Conservation (phyloP, 2,888 invertebrate species). For the Polydrusus tereticollis region DNA sequence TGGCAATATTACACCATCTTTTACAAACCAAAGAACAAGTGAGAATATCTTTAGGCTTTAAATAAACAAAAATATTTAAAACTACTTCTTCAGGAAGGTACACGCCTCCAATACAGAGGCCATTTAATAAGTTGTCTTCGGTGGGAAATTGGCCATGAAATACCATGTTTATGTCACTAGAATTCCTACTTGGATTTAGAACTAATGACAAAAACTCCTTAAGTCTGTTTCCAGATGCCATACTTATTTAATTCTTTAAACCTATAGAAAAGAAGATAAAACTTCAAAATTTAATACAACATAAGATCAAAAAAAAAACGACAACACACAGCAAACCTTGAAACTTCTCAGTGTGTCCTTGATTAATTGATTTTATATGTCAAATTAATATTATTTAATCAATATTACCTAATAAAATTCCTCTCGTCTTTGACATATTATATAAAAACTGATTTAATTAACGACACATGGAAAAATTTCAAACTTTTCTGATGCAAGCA, state of each 20-base stretch:
- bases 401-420: too few relatives aligned
- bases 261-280: neutral
- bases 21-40: constrained; percentile 69
- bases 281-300: too few relatives aligned
- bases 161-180: neutral
- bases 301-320: too few relatives aligned
- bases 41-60: constrained; percentile 64
- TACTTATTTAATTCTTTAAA: neutral
- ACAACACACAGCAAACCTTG: too few relatives aligned
- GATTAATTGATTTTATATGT: too few relatives aligned
- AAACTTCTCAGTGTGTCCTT: too few relatives aligned
- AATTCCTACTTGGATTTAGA: neutral
- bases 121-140: constrained; percentile 57
- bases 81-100: constrained; percentile 69
- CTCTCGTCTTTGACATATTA: too few relatives aligned
- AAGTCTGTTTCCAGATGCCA: neutral
- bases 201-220: neutral
- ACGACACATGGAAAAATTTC: too few relatives aligned
- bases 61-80: constrained; percentile 65
- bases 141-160: constrained; percentile 24
- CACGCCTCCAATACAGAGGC: constrained; percentile 60
- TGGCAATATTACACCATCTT: constrained; percentile 68
- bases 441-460: too few relatives aligned
- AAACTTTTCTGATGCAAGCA: too few relatives aligned
- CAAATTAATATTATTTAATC: too few relatives aligned